Evolutionary conservation across 2,888 invertebrate species (phyloP).

Genomic region (Ichneumoninae sp.): DNA sequence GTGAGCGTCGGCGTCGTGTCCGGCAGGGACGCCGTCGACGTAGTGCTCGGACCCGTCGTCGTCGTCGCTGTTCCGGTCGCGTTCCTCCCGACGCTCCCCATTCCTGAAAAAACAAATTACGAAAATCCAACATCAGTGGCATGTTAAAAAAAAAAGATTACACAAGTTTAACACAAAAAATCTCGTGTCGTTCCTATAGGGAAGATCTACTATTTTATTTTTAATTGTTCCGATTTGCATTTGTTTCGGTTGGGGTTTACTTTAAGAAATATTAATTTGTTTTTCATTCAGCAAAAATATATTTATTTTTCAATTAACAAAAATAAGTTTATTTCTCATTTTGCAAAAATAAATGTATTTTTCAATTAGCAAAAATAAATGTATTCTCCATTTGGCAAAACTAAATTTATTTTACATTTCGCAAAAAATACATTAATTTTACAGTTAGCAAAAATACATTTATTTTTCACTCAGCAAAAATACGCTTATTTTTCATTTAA

Average conservation of each 20-base stretch:
- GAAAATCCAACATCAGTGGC: neutral
- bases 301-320: no score
- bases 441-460: neutral
- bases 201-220: neutral
- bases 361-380: neutral
- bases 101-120: conserved; percentile 72
- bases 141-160: neutral
- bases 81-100: conserved; percentile 79
- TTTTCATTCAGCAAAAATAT: no score
- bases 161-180: neutral
- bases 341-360: neutral
- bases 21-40: conserved; percentile 85
- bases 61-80: conserved; percentile 83
- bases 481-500: no score
- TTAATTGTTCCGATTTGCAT: neutral
- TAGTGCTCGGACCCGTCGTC: conserved; percentile 83
- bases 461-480: no score
- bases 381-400: neutral
- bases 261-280: neutral
- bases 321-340: no score
- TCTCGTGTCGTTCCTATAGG: neutral
- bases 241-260: neutral
- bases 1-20: conserved; percentile 82
- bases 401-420: no score
- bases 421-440: no score